These are phyloP conservation scores for Muschampia plurimacula DNA, from an alignment of 2,888 invertebrate genomes.

Conservation along the genomic window DNA sequence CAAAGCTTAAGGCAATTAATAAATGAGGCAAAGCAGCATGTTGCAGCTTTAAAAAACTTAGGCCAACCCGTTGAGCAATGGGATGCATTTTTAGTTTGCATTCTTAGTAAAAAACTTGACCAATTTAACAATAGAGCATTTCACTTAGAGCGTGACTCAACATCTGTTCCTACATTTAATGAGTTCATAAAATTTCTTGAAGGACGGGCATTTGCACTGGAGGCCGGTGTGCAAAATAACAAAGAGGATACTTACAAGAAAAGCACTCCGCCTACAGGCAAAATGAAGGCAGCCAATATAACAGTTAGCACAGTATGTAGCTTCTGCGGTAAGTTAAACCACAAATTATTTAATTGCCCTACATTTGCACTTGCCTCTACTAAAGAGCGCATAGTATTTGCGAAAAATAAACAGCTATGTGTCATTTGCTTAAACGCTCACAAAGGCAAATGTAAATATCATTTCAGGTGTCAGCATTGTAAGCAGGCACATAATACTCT, in stretches of 20 bases:
- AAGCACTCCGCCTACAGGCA: neutral
- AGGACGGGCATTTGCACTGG: neutral
- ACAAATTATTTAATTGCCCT: constrained; percentile 11
- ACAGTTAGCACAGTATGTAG: neutral
- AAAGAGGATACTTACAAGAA: neutral
- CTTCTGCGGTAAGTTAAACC: constrained; percentile 9
- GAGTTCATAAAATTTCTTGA: neutral
- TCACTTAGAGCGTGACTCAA: constrained; percentile 4
- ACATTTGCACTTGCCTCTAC: neutral
- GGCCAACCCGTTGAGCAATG: constrained; percentile 1
- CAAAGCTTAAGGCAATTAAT: neutral
- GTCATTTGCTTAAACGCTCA: constrained; percentile 2
- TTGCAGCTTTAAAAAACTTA: constrained; percentile 7
- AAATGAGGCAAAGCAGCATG: constrained; percentile 8
- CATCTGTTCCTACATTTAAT: neutral
- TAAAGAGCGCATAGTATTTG: neutral
- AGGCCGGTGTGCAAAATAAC: neutral
- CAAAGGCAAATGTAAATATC: neutral
- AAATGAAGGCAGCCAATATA: neutral
- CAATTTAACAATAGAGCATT: neutral
- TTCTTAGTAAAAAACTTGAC: constrained; percentile 6
- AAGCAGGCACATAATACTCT: constrained; percentile 9
- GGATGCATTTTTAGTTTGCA: neutral
- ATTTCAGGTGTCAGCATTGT: neutral
- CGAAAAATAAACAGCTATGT: neutral